A percentile compares a stretch with the other conserved stretches of the same genome.
phyloP scores from a whole-genome alignment of 2,888 invertebrate species.

The Agrochola lychnidis region DNA sequence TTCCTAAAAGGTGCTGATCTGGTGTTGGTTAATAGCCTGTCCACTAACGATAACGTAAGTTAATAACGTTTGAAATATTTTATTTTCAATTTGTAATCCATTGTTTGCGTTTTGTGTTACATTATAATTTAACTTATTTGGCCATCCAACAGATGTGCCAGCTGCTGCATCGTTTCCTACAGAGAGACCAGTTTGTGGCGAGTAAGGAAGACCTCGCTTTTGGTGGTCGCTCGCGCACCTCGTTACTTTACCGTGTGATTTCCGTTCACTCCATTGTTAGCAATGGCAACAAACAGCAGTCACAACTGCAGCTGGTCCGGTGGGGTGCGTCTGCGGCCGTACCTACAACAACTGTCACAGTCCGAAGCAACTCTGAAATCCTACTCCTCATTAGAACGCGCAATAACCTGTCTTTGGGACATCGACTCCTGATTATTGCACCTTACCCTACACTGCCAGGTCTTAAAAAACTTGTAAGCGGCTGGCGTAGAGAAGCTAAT shows the following conservation, averaged over 20 bases:
- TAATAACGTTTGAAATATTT: neutral
- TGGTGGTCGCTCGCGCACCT: conserved; percentile 12
- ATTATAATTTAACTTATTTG: neutral
- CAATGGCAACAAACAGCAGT: conserved; percentile 36
- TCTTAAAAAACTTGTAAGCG: conserved; percentile 62
- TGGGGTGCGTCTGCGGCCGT: conserved; percentile 48
- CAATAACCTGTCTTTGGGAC: conserved; percentile 45
- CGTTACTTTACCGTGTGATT: conserved; percentile 57
- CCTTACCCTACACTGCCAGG: conserved; percentile 63
- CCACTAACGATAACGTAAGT: conserved; percentile 60
- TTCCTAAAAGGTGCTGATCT: conserved; percentile 54
- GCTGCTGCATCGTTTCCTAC: conserved; percentile 48
- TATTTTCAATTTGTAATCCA: neutral
- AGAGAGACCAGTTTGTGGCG: conserved; percentile 56
- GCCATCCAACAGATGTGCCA: conserved; percentile 51
- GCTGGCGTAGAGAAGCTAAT: conserved; percentile 64
- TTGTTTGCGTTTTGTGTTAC: neutral
- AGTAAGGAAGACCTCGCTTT: conserved; percentile 48
- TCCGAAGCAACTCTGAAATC: conserved; percentile 60
- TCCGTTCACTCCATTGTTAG: conserved; percentile 38
- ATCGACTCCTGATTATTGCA: conserved; percentile 63
- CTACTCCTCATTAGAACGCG: conserved; percentile 55
- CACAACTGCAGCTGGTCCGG: conserved; percentile 58
- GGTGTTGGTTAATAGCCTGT: conserved; percentile 63
- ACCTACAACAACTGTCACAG: conserved; percentile 59